A percentile compares a stretch with the other conserved stretches of the same genome.
Conservation (phyloP, 2,888 invertebrate species). For the Steinernema carpocapsae region DNA sequence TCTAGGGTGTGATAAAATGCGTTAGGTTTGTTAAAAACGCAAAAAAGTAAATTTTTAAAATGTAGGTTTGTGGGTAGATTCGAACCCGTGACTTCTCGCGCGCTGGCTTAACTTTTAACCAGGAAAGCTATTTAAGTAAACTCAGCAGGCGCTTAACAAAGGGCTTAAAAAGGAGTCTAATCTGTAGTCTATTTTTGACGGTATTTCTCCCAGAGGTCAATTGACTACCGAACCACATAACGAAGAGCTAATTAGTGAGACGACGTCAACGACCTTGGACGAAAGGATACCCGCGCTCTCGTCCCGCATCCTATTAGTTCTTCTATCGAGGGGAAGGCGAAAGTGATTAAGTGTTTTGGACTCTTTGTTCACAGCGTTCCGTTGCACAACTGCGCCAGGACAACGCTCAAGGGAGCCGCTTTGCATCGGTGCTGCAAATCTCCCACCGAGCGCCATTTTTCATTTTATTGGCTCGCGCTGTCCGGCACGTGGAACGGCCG, state of each 20-base stretch:
- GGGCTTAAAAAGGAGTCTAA: no score
- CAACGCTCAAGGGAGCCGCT: neutral
- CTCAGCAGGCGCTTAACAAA: no score
- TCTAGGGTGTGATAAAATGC: no score
- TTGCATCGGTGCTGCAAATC: neutral
- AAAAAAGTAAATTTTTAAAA: no score
- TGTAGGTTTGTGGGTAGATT: no score
- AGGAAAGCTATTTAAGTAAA: no score
- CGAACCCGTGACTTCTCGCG: no score
- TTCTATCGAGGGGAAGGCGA: neutral
- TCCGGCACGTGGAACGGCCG: neutral
- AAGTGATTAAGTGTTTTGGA: slow-evolving; percentile 18
- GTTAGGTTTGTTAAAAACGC: no score
- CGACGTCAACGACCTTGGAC: no score
- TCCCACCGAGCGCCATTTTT: slow-evolving; percentile 17
- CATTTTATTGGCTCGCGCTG: slow-evolving; percentile 23
- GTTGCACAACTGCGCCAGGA: slow-evolving; percentile 6
- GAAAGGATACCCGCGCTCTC: neutral
- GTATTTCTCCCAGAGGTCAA: neutral
- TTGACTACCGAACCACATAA: neutral
- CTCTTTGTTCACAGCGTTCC: slow-evolving; percentile 26
- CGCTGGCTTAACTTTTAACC: no score
- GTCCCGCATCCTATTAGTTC: neutral
- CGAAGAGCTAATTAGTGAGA: neutral
- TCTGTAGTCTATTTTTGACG: no score